Conservation (phyloP, 2,888 invertebrate species). For the Eudemis profundana region DNA sequence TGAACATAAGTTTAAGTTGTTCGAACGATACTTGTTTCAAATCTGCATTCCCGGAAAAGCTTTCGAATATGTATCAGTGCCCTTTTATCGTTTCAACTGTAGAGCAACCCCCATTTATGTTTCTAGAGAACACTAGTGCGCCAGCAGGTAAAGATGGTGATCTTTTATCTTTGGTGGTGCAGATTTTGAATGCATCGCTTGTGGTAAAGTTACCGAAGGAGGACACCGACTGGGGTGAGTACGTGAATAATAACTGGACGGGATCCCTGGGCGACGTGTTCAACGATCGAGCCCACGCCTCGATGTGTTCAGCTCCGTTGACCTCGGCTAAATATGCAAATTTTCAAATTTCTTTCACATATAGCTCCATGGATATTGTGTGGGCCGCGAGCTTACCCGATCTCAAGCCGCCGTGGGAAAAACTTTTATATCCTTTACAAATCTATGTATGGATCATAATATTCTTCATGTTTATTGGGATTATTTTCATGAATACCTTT, state of each 20-base stretch:
- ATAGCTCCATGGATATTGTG: constrained; percentile 65
- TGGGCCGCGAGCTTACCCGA: constrained; percentile 62
- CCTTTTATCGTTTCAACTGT: constrained; percentile 62
- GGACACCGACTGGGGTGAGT: constrained; percentile 57
- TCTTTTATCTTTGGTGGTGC: constrained; percentile 57
- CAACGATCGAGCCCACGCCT: constrained; percentile 57
- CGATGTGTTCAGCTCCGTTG: constrained; percentile 62
- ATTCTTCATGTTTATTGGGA: constrained; percentile 56
- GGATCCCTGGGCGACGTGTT: constrained; percentile 67
- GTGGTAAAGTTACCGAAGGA: constrained; percentile 54
- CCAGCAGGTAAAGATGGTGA: constrained; percentile 65
- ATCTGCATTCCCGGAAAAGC: constrained; percentile 56
- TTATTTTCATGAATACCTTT: constrained; percentile 57
- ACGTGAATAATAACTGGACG: constrained; percentile 64
- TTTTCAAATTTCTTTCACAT: constrained; percentile 68
- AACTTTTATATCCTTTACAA: constrained; percentile 63
- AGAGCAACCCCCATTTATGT: constrained; percentile 68
- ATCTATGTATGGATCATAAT: constrained; percentile 55
- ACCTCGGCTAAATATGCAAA: constrained; percentile 59
- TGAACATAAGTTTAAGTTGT: constrained; percentile 54
- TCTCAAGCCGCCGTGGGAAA: constrained; percentile 61
- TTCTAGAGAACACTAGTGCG: constrained; percentile 55
- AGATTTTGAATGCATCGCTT: constrained; percentile 64
- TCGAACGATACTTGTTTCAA: constrained; percentile 55
- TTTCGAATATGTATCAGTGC: constrained; percentile 60